phyloP scores from a whole-genome alignment of 2,113 vertebrate genomes.

The Connochaetes taurinus region DNA sequence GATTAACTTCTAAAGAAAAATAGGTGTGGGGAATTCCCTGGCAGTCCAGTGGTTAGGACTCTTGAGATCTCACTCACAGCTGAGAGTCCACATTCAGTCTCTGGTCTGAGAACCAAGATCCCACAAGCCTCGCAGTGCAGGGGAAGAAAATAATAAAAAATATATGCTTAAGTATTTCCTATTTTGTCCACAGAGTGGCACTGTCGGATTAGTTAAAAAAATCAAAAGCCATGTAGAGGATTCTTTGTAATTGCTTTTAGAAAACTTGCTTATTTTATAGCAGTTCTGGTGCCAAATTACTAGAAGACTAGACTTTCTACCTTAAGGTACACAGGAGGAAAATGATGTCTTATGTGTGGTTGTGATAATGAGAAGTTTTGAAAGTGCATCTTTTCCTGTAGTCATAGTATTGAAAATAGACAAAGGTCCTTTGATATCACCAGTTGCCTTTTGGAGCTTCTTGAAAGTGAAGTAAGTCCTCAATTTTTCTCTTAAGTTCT shows the following conservation, averaged over 20 bases:
- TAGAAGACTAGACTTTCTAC: background rate
- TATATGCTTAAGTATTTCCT: background rate
- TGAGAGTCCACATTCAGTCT: background rate
- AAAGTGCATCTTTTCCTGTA: background rate
- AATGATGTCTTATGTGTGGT: background rate
- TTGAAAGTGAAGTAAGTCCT: slow-evolving; percentile 19
- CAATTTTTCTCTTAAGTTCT: slow-evolving; percentile 3
- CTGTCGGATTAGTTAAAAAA: slow-evolving; percentile 50
- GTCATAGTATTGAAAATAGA: background rate
- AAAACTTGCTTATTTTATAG: slow-evolving; percentile 30
- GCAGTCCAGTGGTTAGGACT: background rate
- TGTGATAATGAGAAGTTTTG: background rate
- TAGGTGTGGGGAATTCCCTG: background rate
- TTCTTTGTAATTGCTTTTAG: background rate
- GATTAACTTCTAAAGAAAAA: background rate
- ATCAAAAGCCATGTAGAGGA: background rate
- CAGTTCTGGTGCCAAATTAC: background rate
- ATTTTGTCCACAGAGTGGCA: slow-evolving; percentile 71
- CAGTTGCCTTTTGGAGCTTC: slow-evolving; percentile 19
- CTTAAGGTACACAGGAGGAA: background rate
- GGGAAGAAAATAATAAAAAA: background rate
- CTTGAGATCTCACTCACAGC: background rate
- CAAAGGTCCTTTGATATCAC: background rate
- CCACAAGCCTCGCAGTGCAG: background rate
- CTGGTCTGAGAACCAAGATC: background rate